Base-by-base conservation (phyloP, 2,113 vertebrate genomes). In the Calypte anna region DNA sequence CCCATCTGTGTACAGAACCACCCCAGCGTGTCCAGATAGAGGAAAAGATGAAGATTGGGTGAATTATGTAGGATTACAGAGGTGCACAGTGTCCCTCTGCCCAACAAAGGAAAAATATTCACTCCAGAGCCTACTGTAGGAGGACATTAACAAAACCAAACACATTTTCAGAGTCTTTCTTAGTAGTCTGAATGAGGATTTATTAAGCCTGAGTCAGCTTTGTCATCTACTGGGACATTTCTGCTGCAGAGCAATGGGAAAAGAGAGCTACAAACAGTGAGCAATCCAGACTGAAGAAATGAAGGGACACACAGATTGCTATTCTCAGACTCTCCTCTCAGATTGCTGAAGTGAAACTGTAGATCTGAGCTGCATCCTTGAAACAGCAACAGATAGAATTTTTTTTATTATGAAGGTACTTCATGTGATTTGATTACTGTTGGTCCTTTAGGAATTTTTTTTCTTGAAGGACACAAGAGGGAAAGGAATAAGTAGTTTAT, bases 241-340 rank as follows among this genome's bases (percentile, higher is more conserved):
- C 17, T 75, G 31, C 53, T 55, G 10, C 14, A 21, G 46, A 40
- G 40, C 24, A 54, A 33, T 14, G 53, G 36, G 51, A 74, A 38
- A 31, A n/a, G 28, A 30, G 6, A 27, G 31, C 54, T 48, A 28
- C 53, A 44, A 84, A 30, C 12, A 72, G 31, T 1, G 3, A 43
- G n/a, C 5, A 6, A 20, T 5, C 1, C 2, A 59, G 62, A 38
- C 7, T 1, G 1, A 28, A 63, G 28, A 10, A 11, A 33, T 78
- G 13, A n/a, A 69, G 22, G 5, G 3, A 24, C 36, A n/a, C 30
- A 70, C 48, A 46, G 24, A 14, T 63, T 46, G 77, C 27, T 85
- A 20, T 40, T 77, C 27, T 85, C 19, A 81, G 40, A 44, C 16
- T 55, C 31, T 62, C 7, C 27, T 54, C 7, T 24, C 14, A 3